Conservation (phyloP, 2,797 vertebrate genomes). For the Sebastiscus tertius region DNA sequence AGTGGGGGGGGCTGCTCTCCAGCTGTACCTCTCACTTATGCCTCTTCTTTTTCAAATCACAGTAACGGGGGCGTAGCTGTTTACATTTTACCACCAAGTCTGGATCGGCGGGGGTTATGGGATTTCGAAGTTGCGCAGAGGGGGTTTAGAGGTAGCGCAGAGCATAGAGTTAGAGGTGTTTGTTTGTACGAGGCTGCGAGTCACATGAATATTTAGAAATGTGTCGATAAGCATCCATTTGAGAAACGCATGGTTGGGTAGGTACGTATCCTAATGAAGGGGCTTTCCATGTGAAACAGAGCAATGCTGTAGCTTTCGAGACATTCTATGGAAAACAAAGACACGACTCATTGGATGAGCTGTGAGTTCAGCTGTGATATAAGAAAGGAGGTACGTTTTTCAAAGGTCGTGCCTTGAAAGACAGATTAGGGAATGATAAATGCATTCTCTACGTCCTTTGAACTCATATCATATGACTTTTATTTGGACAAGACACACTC, state of each 20-base stretch:
- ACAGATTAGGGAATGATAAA: neutral
- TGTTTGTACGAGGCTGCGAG: conserved; percentile 28
- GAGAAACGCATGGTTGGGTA: conserved; percentile 45
- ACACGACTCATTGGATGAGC: neutral
- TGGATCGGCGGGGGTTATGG: conserved; percentile 44
- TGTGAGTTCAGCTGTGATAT: neutral
- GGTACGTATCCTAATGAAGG: conserved; percentile 34
- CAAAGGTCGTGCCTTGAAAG: too few species aligned
- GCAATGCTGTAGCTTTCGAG: conserved; percentile 20
- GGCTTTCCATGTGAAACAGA: conserved; percentile 43
- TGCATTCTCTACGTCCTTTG: neutral
- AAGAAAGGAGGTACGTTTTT: neutral
- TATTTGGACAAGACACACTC: neutral
- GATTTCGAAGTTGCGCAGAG: conserved; percentile 51
- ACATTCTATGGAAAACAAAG: conserved; percentile 27
- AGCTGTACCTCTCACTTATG: conserved; percentile 11
- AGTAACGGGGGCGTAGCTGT: conserved; percentile 8
- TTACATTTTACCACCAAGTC: conserved; percentile 53
- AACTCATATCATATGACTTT: neutral
- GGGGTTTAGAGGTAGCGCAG: conserved; percentile 28
- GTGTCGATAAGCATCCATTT: conserved; percentile 55
- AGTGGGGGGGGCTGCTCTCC: conserved; percentile 12
- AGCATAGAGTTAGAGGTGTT: conserved; percentile 4
- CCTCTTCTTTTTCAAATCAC: neutral
- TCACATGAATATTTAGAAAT: conserved; percentile 66